A percentile compares a stretch with the other conserved stretches of the same genome.
phyloP scores from a whole-genome alignment of 2,113 vertebrate genomes.

The Tachycineta bicolor region DNA sequence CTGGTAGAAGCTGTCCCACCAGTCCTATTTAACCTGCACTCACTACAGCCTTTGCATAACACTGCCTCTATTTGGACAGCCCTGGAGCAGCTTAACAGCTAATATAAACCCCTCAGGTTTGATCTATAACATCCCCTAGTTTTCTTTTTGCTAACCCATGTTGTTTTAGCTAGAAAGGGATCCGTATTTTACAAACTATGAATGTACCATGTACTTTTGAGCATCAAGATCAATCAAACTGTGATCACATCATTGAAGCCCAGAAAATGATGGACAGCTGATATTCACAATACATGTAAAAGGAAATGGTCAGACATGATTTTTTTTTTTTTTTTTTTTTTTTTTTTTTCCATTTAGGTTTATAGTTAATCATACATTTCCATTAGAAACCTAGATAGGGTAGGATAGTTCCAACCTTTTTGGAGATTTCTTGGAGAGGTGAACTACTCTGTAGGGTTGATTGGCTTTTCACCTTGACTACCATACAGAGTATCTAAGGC shows the following conservation, averaged over 20 bases:
- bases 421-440: background rate
- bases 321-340: background rate
- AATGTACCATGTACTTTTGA: background rate
- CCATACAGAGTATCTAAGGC: background rate
- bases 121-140: background rate
- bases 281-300: background rate
- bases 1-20: background rate
- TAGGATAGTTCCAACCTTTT: background rate
- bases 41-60: background rate
- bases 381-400: background rate
- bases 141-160: background rate
- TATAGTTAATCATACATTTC: background rate
- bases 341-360: background rate
- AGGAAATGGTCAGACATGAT: background rate
- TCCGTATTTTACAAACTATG: background rate
- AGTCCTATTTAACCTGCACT: background rate
- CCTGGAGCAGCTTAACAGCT: background rate
- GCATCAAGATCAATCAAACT: background rate
- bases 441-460: background rate
- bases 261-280: background rate
- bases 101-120: background rate
- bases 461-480: background rate
- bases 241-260: background rate
- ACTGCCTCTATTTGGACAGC: background rate
- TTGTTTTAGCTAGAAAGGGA: background rate